Evolutionary conservation across 2,113 vertebrate genomes (phyloP).

Genomic region (Podilymbus podiceps): DNA sequence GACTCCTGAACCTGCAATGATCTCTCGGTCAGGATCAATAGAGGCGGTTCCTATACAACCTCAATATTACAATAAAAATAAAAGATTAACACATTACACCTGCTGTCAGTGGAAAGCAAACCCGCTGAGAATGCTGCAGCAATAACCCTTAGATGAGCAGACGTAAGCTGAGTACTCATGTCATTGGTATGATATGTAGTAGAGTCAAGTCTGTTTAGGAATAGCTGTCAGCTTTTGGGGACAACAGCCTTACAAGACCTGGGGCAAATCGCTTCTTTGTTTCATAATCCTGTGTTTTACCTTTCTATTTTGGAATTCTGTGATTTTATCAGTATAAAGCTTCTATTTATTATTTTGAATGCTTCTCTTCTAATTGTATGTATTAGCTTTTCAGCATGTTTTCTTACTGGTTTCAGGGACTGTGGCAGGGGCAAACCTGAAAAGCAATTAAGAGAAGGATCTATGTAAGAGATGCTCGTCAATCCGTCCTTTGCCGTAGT

Average conservation of each 20-base stretch:
- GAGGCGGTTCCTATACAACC: background rate
- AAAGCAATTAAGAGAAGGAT: background rate
- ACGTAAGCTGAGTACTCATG: background rate
- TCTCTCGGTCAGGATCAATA: background rate
- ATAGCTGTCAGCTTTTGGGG: background rate
- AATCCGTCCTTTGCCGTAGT: background rate
- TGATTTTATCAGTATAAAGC: background rate
- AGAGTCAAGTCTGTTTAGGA: background rate
- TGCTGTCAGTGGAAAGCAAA: background rate
- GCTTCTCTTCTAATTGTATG: background rate
- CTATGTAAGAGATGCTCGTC: background rate
- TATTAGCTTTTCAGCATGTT: background rate
- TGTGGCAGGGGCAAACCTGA: background rate
- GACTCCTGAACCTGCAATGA: fast-evolving
- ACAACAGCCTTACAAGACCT: background rate
- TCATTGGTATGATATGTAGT: no score
- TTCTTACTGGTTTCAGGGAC: background rate
- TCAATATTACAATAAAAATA: background rate
- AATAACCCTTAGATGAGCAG: background rate
- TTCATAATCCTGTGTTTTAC: background rate
- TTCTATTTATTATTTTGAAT: background rate
- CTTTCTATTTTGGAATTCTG: background rate
- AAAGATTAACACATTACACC: background rate
- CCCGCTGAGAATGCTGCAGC: background rate
- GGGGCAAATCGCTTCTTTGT: background rate